phyloP scores from a whole-genome alignment of 23 tunicate genomes.

The Trididemnum miniatum region DNA sequence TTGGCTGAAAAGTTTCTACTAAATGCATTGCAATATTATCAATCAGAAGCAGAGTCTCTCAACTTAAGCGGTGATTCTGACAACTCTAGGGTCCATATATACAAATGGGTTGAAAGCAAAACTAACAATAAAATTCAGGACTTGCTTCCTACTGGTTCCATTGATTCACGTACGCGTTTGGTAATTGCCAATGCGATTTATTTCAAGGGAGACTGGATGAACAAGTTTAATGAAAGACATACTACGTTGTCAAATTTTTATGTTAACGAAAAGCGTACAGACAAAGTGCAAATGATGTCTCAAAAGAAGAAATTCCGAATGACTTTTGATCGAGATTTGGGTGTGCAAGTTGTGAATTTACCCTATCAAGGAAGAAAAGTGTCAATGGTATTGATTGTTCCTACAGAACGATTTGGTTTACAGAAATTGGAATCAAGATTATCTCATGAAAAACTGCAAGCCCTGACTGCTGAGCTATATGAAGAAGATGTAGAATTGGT shows the following conservation, averaged over 20 bases:
- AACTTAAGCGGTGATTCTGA: conserved; percentile 47
- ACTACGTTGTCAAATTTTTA: conserved; percentile 51
- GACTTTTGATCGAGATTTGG: conserved; percentile 32
- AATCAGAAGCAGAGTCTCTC: conserved; percentile 5
- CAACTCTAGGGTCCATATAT: conserved; percentile 36
- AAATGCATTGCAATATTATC: conserved; percentile 27
- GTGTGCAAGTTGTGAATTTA: conserved; percentile 41
- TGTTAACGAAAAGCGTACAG: not conserved
- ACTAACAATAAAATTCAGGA: conserved; percentile 73
- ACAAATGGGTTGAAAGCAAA: conserved; percentile 57
- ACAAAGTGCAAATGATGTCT: conserved; percentile 58
- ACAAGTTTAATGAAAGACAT: conserved; percentile 29
- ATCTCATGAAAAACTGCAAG: not conserved
- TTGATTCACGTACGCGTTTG: conserved; percentile 38
- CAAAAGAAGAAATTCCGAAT: conserved; percentile 24
- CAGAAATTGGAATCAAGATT: conserved; percentile 12
- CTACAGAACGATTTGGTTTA: conserved; percentile 50
- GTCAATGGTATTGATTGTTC: conserved; percentile 67
- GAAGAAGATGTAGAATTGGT: conserved; percentile 30
- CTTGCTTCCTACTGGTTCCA: conserved; percentile 46
- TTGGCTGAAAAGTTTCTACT: conserved; percentile 31
- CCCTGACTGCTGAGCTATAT: not conserved
- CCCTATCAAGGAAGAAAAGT: conserved; percentile 67
- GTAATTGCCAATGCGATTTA: conserved; percentile 81
- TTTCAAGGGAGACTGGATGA: conserved; percentile 83